A percentile compares a stretch with the other conserved stretches of the same genome.
Evolutionary conservation across 2,888 invertebrate genomes (phyloP).

Genomic region (Euzetes globulus): DNA sequence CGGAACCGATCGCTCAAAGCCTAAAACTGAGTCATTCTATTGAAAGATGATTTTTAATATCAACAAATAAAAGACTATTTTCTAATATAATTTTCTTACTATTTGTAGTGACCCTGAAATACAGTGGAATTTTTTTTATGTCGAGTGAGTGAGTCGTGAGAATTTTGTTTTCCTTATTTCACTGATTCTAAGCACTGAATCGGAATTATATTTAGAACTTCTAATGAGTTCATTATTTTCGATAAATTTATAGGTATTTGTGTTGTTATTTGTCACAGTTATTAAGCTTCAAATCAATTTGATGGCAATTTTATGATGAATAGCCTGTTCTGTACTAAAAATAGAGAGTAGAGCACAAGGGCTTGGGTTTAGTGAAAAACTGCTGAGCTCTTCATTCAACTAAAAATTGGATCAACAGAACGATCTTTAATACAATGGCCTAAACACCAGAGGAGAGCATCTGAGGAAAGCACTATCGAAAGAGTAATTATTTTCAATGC

Average conservation of each 20-base stretch:
- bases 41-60: too few relatives aligned
- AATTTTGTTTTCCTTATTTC: not conserved
- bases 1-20: too few relatives aligned
- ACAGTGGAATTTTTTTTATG: not conserved
- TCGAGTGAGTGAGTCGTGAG: not conserved
- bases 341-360: conserved; percentile 31
- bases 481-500: not conserved
- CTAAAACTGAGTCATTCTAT: too few relatives aligned
- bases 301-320: conserved; percentile 28
- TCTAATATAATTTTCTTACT: not conserved
- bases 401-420: conserved; percentile 9
- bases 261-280: conserved; percentile 20
- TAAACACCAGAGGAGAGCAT: not conserved
- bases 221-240: conserved; percentile 22
- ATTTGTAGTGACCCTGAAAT: not conserved
- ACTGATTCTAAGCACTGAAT: not conserved
- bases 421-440: conserved; percentile 14
- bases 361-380: not conserved
- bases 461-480: not conserved
- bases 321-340: conserved; percentile 15
- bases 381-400: conserved; percentile 22
- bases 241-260: not conserved
- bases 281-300: conserved; percentile 22
- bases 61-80: not conserved
- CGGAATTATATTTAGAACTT: conserved; percentile 21